Percentiles rank a stretch among this genome's conserved stretches.
Evolutionary conservation across 2,113 vertebrate genomes (phyloP).

Genomic region (Eretmodus cyanostictus): DNA sequence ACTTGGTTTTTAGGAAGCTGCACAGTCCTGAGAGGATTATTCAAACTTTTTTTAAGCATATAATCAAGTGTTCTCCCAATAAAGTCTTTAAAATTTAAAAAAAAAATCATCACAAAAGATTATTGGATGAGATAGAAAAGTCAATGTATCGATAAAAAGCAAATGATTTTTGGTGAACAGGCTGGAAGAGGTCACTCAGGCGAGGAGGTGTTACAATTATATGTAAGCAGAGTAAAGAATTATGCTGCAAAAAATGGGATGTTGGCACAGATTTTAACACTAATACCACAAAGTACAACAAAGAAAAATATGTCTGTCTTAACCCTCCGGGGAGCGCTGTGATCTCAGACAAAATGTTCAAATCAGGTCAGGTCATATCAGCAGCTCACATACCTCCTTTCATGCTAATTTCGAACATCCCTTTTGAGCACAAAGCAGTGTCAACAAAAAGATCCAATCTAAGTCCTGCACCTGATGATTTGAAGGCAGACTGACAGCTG

Average conservation of each 20-base stretch:
- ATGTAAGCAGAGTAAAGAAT: neutral
- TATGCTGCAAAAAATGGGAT: neutral
- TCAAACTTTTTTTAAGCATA: neutral
- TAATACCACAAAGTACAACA: constrained; percentile 5
- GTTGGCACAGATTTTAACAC: neutral
- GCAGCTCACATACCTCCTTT: constrained; percentile 19
- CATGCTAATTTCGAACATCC: constrained; percentile 26
- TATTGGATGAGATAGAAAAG: neutral
- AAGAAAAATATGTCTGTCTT: constrained; percentile 1
- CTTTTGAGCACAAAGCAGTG: constrained; percentile 17
- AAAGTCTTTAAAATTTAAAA: neutral
- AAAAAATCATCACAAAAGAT: neutral
- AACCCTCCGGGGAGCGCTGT: constrained; percentile 3
- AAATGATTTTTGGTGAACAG: neutral
- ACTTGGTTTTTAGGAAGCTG: neutral
- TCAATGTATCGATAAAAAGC: neutral
- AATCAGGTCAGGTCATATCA: constrained; percentile 63
- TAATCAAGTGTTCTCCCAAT: neutral
- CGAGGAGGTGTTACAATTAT: neutral
- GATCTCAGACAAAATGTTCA: constrained; percentile 44
- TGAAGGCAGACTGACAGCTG: constrained; percentile 20
- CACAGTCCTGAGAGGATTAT: neutral
- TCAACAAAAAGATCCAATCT: constrained; percentile 40
- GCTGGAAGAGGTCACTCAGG: neutral
- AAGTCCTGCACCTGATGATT: constrained; percentile 37